phyloP scores from a whole-genome alignment of 2,797 vertebrate genomes.

The Staurois parvus region DNA sequence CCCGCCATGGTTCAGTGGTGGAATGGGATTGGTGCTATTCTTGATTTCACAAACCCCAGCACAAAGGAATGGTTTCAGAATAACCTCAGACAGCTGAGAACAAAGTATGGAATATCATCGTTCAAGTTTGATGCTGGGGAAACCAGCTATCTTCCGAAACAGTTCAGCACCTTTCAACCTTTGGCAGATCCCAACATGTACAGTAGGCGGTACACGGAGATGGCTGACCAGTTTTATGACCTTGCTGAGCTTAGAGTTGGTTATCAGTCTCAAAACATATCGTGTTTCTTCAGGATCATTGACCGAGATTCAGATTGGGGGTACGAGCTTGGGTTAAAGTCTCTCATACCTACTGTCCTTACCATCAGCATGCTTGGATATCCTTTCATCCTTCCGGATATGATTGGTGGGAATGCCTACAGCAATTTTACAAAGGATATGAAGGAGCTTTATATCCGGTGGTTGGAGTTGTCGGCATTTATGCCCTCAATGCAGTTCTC shows the following conservation, averaged over 20 bases:
- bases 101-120: slow-evolving; percentile 84
- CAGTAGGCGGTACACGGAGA: slow-evolving; percentile 90
- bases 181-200: slow-evolving; percentile 90
- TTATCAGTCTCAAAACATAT: slow-evolving; percentile 95
- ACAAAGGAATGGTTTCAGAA: slow-evolving; percentile 90
- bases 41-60: slow-evolving; percentile 92
- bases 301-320: slow-evolving; percentile 97
- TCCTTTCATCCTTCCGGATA: slow-evolving; percentile 88
- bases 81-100: slow-evolving; percentile 82
- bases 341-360: slow-evolving; percentile 92
- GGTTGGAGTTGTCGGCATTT: slow-evolving; percentile 95
- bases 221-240: slow-evolving; percentile 88
- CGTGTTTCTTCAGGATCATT: slow-evolving; percentile 95
- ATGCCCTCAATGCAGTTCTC: slow-evolving; percentile 99
- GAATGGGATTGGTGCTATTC: slow-evolving; percentile 90
- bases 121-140: slow-evolving; percentile 97
- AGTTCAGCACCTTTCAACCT: slow-evolving; percentile 84
- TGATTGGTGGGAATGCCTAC: slow-evolving; percentile 90
- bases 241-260: slow-evolving; percentile 87
- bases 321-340: slow-evolving; percentile 93
- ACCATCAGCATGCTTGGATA: slow-evolving; percentile 89
- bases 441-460: slow-evolving; percentile 94
- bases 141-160: slow-evolving; percentile 90
- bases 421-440: slow-evolving; percentile 81
- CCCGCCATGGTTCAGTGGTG: slow-evolving; percentile 93